phyloP scores from a whole-genome alignment of 2,888 invertebrate genomes.

The Drosophila anceps region DNA sequence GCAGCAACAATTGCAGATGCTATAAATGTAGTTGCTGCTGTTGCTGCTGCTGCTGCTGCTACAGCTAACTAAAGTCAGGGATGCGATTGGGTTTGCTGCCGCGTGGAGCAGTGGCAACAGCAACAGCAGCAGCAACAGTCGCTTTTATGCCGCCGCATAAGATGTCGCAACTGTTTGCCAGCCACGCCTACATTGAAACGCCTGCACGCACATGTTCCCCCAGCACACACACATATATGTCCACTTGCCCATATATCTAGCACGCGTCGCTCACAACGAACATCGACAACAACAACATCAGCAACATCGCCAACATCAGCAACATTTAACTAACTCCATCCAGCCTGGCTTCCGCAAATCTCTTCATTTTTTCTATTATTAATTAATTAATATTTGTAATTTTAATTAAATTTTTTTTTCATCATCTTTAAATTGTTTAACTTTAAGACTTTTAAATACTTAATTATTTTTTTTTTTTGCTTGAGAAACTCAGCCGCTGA shows the following conservation, averaged over 20 bases:
- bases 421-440: conserved; percentile 17
- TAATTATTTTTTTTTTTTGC: conserved; percentile 40
- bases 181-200: conserved; percentile 34
- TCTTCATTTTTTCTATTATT: conserved; percentile 15
- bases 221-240: conserved; percentile 56
- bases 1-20: neutral
- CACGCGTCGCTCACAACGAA: conserved; percentile 53
- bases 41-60: neutral
- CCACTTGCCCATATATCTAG: conserved; percentile 54
- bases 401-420: conserved; percentile 24
- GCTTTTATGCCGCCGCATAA: conserved; percentile 84
- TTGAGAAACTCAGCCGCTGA: conserved; percentile 65
- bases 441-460: neutral
- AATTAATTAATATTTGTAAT: conserved; percentile 15
- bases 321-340: conserved; percentile 43
- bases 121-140: conserved; percentile 45
- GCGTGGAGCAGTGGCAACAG: conserved; percentile 22
- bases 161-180: conserved; percentile 63
- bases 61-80: conserved; percentile 1
- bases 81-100: conserved; percentile 20
- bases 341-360: conserved; percentile 50
- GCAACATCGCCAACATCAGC: conserved; percentile 22
- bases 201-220: conserved; percentile 43
- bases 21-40: neutral
- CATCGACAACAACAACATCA: conserved; percentile 27